Percentiles rank a stretch among this genome's conserved stretches.
Evolutionary conservation across 1,140 invertebrate genomes (phyloP).

Genomic region (Lordiphosa stackelbergi): DNA sequence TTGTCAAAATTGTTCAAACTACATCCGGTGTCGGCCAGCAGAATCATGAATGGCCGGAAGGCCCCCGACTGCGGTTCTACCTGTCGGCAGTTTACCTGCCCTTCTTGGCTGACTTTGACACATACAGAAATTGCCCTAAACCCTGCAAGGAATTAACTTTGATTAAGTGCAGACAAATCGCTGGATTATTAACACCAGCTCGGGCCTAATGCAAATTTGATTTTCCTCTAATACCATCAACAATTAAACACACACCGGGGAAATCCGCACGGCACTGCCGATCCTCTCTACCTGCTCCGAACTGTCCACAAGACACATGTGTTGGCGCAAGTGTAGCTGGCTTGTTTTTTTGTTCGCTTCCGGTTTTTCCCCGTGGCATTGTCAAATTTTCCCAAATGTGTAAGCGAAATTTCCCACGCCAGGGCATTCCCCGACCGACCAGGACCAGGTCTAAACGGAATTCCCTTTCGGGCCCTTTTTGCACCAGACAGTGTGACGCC

Average conservation of each 20-base stretch:
- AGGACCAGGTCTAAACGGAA: conserved; percentile 34
- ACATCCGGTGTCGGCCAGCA: conserved; percentile 44
- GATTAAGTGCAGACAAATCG: conserved; percentile 68
- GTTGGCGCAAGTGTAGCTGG: conserved; percentile 59
- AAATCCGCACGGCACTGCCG: not conserved
- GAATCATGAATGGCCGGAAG: conserved; percentile 51
- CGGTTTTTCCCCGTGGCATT: conserved; percentile 63
- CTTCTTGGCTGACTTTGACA: conserved; percentile 1
- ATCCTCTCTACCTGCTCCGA: conserved; percentile 34
- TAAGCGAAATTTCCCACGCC: conserved; percentile 60
- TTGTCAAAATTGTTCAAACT: conserved; percentile 2
- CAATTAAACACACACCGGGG: conserved; percentile 54
- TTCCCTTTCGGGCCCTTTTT: conserved; percentile 38
- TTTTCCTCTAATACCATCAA: conserved; percentile 73
- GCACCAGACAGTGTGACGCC: conserved; percentile 63
- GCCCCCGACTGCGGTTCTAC: conserved; percentile 1
- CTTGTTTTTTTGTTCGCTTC: conserved; percentile 45
- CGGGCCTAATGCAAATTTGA: conserved; percentile 63
- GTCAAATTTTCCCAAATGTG: conserved; percentile 38
- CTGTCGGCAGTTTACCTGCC: conserved; percentile 37
- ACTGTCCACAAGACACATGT: conserved; percentile 18
- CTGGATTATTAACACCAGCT: conserved; percentile 62
- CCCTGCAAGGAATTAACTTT: conserved; percentile 54
- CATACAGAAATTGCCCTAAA: not conserved
- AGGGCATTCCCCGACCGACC: conserved; percentile 56